Percentiles rank a stretch among this genome's conserved stretches.
Conservation (phyloP, 2,113 vertebrate genomes). For the Cercocebus atys region DNA sequence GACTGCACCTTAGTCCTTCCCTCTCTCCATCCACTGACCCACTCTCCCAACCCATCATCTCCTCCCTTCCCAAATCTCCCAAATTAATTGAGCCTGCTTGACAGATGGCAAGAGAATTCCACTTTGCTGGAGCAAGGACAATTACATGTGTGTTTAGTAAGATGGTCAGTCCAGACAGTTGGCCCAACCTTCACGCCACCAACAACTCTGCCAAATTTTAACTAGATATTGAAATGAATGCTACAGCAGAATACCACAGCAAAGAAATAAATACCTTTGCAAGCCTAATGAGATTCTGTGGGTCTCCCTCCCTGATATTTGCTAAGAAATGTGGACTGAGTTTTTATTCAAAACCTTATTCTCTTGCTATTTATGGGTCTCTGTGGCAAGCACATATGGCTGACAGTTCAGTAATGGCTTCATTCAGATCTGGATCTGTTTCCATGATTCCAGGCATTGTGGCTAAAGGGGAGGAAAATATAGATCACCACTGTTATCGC, state of each 20-base stretch:
- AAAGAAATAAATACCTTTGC: conserved; percentile 47
- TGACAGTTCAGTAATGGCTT: conserved; percentile 37
- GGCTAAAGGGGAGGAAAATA: conserved; percentile 31
- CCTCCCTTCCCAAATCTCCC: not conserved
- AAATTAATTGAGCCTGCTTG: conserved; percentile 61
- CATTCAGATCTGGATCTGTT: conserved; percentile 6
- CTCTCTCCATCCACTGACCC: not conserved
- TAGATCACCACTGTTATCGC: not conserved
- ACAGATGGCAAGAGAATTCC: conserved; percentile 76
- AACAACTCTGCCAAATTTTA: conserved; percentile 13
- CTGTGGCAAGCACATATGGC: not conserved
- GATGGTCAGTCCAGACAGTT: not conserved
- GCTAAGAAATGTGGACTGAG: conserved; percentile 20
- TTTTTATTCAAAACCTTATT: conserved; percentile 47
- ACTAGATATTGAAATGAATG: conserved; percentile 43
- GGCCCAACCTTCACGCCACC: not conserved
- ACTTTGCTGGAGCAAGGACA: conserved; percentile 50
- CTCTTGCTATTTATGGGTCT: conserved; percentile 71
- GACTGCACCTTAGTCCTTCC: not conserved
- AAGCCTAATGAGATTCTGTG: conserved; percentile 44
- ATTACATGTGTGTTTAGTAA: conserved; percentile 66
- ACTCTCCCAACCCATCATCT: not conserved
- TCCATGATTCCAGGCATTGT: not conserved
- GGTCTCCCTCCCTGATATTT: conserved; percentile 23
- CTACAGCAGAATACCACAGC: not conserved